phyloP scores from a whole-genome alignment of 2,113 vertebrate genomes.

The Channa maculata region DNA sequence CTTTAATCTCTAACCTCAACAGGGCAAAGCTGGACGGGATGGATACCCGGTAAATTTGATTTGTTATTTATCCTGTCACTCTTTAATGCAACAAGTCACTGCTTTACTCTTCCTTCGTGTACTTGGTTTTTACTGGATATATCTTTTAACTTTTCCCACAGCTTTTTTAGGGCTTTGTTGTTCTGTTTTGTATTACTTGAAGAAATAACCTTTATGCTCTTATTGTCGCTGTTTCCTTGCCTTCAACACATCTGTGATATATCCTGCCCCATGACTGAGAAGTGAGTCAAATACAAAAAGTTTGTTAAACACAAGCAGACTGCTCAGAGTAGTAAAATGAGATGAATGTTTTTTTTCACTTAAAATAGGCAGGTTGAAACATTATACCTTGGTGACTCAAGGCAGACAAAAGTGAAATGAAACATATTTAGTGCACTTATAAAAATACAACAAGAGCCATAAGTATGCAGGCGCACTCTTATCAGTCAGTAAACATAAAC shows the following conservation, averaged over 20 bases:
- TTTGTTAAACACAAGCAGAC: constrained; percentile 6
- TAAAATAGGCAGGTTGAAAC: neutral
- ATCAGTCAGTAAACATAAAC: constrained; percentile 35
- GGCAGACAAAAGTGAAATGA: neutral
- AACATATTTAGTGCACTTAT: constrained; percentile 5
- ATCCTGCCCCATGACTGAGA: constrained; percentile 53
- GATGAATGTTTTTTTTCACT: neutral
- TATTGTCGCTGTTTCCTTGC: neutral
- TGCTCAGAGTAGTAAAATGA: neutral
- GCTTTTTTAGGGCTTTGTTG: constrained; percentile 8
- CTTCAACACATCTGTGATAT: neutral
- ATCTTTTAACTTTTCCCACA: neutral
- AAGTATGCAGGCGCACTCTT: constrained; percentile 28
- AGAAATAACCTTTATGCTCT: neutral
- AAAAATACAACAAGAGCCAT: constrained; percentile 25
- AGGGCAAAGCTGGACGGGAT: constrained; percentile 96
- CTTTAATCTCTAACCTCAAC: constrained; percentile 87
- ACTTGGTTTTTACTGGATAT: neutral
- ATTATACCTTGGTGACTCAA: neutral
- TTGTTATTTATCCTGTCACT: constrained; percentile 69
- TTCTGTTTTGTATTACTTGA: constrained; percentile 1
- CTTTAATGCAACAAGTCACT: constrained; percentile 47
- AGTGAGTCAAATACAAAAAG: constrained; percentile 18
- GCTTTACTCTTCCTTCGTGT: neutral
- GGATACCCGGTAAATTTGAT: constrained; percentile 96